Evolutionary conservation across 2,888 invertebrate species (phyloP), one percentile per base, ranked within the genome.

Genomic region (Agrotis clavis): DNA sequence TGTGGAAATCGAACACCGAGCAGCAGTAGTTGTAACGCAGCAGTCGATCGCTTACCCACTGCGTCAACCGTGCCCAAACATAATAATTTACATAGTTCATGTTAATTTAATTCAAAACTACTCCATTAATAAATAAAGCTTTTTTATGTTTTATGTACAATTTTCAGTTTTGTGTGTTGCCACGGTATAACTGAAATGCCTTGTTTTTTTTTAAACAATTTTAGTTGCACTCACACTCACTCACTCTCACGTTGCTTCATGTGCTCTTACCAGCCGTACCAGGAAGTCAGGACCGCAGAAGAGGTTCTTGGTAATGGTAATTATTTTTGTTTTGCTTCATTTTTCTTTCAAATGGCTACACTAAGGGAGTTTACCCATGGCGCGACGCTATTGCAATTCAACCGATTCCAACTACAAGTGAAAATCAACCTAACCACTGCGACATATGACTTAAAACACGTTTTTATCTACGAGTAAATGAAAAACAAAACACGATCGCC

Each of bases 121-220:
- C 13, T 30, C 16, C 35, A 62, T 60, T 50, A 56, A 57, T 71
- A 65, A 67, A 70, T 66, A 63, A 77, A 53, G 69, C 81, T 84
- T 86, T 86, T 85, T 84, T 83, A 76, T 84, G 74, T 87, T 88
- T 66, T 86, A 57, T 84, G 70, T 83, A 77, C 70, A 83, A 85
- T 89, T 41, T 90, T 85, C 86, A 88, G 88, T 88, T 85, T 41
- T 85, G 54, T 67, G 78, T 84, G 54, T 83, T 79, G 86, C 77
- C 1, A 80, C 74, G 75, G 67, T 82, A 72, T 56, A 64, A 75
- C 67, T 75, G 64, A 65, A 70, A 81, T 79, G 83, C 77, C 82
- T 83, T 77, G 69, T 79, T 76, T 74, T 41, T 30, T 41, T 30
- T 41, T 85, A 87, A 87, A 87, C 84, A 77, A 83, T 86, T 67